A percentile compares a stretch with the other conserved stretches of the same genome.
phyloP scores from a whole-genome alignment of 2,888 invertebrate genomes.

The Synergus gifuensis region DNA sequence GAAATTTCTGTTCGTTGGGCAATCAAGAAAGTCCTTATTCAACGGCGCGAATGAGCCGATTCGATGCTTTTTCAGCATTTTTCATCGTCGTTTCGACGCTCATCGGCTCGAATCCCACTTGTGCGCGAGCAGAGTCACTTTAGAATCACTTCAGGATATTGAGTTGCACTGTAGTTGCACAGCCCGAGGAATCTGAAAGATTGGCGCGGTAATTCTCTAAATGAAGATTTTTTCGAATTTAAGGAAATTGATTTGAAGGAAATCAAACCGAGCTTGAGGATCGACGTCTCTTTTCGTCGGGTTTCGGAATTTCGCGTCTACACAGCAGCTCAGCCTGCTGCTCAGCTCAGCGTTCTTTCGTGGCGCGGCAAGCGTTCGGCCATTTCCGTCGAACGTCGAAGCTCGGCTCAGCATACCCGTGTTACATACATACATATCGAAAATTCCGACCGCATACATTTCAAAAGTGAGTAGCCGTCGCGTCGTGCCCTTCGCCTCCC shows the following conservation, averaged over 20 bases:
- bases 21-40: neutral
- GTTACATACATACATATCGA: conserved; percentile 39
- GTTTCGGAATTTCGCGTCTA: conserved; percentile 68
- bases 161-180: neutral
- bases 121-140: conserved; percentile 22
- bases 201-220: neutral
- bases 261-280: conserved; percentile 29
- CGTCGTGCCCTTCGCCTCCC: conserved; percentile 13
- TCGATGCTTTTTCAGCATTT: conserved; percentile 27
- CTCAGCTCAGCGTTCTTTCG: conserved; percentile 73
- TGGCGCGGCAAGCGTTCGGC: conserved; percentile 72
- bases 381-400: conserved; percentile 52
- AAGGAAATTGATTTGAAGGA: neutral
- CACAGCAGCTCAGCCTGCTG: conserved; percentile 58
- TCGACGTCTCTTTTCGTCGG: conserved; percentile 52
- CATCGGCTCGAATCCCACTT: conserved; percentile 34
- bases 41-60: neutral
- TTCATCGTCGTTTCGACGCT: conserved; percentile 42
- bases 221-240: neutral
- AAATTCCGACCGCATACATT: conserved; percentile 42
- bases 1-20: conserved; percentile 43
- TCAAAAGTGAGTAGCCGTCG: conserved; percentile 52
- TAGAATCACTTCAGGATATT: conserved; percentile 2
- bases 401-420: conserved; percentile 50
- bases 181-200: neutral